Evolutionary conservation across 2,888 invertebrate genomes (phyloP).

Genomic region (Drosophila neotestacea): DNA sequence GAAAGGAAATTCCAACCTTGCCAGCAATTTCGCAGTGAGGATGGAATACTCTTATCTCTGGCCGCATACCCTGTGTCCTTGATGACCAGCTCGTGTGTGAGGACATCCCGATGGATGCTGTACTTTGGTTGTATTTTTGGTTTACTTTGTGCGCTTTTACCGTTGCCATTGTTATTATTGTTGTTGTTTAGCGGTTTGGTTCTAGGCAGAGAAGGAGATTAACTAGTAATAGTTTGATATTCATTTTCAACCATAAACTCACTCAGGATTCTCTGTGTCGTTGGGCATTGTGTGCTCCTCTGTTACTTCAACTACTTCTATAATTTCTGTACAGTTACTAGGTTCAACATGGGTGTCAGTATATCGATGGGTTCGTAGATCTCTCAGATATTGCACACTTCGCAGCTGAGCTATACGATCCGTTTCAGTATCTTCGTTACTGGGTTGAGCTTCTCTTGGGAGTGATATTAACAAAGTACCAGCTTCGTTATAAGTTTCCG

Average conservation of each 20-base stretch:
- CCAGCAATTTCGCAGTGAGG: constrained; percentile 78
- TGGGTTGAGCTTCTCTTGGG: constrained; percentile 1
- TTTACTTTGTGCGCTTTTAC: constrained; percentile 62
- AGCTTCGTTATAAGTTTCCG: constrained; percentile 52
- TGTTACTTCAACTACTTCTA: constrained; percentile 23
- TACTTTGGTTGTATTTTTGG: constrained; percentile 81
- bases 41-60: constrained; percentile 83
- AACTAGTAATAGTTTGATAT: constrained; percentile 6
- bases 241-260: constrained; percentile 39
- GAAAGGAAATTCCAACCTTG: constrained; percentile 78
- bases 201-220: constrained; percentile 47
- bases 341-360: constrained; percentile 75
- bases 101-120: constrained; percentile 82
- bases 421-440: constrained; percentile 6
- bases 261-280: constrained; percentile 75
- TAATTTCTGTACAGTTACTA: constrained; percentile 18
- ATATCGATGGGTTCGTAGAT: constrained; percentile 59
- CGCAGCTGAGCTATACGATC: constrained; percentile 28
- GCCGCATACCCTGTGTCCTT: constrained; percentile 83
- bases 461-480: constrained; percentile 57
- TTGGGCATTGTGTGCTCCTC: constrained; percentile 66
- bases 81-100: constrained; percentile 83
- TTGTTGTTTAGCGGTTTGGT: constrained; percentile 73
- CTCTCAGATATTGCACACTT: constrained; percentile 49
- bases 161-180: constrained; percentile 54